Percentiles rank a stretch among this genome's conserved stretches.
phyloP scores from a whole-genome alignment of 2,113 vertebrate genomes.

The Syngnathus typhle region DNA sequence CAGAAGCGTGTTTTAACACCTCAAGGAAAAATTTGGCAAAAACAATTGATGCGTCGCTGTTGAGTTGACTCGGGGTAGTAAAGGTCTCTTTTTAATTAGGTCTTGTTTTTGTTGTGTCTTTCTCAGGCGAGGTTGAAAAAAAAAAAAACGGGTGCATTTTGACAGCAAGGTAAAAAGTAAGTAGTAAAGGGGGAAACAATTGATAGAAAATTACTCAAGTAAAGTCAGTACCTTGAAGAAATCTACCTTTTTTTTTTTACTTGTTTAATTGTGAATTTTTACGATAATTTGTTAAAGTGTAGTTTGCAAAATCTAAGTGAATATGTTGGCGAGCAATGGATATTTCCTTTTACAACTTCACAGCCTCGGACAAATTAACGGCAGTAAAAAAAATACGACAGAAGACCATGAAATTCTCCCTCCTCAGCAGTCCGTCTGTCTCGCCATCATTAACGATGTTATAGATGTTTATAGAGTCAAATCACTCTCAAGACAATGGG shows the following conservation, averaged over 20 bases:
- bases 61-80: too few species aligned
- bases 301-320: not conserved
- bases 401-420: constrained; percentile 15
- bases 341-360: not conserved
- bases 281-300: not conserved
- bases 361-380: not conserved
- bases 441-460: constrained; percentile 38
- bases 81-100: too few species aligned
- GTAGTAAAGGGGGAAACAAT: too few species aligned
- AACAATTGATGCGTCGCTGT: too few species aligned
- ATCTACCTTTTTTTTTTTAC: not conserved
- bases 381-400: constrained; percentile 12
- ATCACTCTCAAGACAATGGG: constrained; percentile 29
- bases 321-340: not conserved
- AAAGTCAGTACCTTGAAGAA: not conserved
- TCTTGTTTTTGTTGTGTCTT: too few species aligned
- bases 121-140: too few species aligned
- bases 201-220: too few species aligned
- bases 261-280: not conserved
- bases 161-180: too few species aligned
- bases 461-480: constrained; percentile 40
- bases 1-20: too few species aligned
- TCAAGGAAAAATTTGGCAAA: too few species aligned
- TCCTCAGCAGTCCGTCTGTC: constrained; percentile 39
- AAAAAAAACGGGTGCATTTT: too few species aligned